Evolutionary conservation across 2,888 invertebrate genomes (phyloP).

Genomic region (Lepidonotus clava): DNA sequence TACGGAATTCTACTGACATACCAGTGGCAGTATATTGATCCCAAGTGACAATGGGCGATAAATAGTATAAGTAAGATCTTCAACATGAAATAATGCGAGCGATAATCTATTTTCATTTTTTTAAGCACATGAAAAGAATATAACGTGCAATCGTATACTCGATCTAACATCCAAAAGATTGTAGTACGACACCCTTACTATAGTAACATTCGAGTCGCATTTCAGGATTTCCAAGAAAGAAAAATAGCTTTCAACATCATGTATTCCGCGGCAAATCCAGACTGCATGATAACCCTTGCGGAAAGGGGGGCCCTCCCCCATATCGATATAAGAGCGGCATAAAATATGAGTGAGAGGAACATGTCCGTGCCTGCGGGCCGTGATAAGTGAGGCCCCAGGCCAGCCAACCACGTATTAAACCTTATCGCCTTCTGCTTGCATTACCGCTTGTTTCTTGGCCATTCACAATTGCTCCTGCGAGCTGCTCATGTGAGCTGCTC

Average conservation of each 20-base stretch:
- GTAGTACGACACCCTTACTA: too few relatives aligned
- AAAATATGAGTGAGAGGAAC: background rate
- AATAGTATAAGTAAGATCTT: too few relatives aligned
- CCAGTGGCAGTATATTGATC: too few relatives aligned
- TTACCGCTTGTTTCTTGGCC: slow-evolving; percentile 35
- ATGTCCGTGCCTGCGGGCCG: slow-evolving; percentile 5
- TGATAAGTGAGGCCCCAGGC: slow-evolving; percentile 3
- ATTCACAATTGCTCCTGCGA: background rate
- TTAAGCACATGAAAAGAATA: too few relatives aligned
- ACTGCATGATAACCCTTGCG: background rate
- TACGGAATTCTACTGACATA: too few relatives aligned
- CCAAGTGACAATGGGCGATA: too few relatives aligned
- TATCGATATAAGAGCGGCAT: slow-evolving; percentile 19
- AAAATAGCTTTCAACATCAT: background rate
- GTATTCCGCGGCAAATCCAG: slow-evolving; percentile 4
- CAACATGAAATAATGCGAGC: too few relatives aligned
- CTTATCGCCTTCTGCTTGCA: slow-evolving; percentile 47
- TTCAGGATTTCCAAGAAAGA: too few relatives aligned
- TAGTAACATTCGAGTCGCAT: too few relatives aligned
- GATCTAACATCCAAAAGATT: too few relatives aligned
- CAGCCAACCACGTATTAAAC: background rate
- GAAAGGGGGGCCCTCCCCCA: background rate
- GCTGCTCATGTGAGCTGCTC: background rate
- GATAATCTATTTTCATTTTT: too few relatives aligned
- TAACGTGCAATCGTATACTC: too few relatives aligned